phyloP scores from a whole-genome alignment of 2,888 invertebrate species.

The Napeogenes sylphis region DNA sequence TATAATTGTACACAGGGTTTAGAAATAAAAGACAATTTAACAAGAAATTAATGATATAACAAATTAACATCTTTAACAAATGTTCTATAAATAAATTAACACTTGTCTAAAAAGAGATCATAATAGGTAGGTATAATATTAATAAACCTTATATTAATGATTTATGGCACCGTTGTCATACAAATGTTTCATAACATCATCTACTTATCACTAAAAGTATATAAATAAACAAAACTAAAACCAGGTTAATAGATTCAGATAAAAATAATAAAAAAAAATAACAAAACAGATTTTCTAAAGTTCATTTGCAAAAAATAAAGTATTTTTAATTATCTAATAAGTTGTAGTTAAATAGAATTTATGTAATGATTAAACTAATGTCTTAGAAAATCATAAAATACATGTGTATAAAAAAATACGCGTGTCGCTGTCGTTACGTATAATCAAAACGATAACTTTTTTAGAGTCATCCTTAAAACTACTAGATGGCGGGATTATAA shows the following conservation, averaged over 20 bases:
- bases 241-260: not conserved
- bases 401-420: not conserved
- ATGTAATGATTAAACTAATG: conserved; percentile 1
- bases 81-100: conserved; percentile 4
- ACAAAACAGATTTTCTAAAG: conserved; percentile 1
- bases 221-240: not conserved
- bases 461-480: conserved; percentile 7
- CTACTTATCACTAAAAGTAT: conserved; percentile 1
- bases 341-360: not conserved
- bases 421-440: conserved; percentile 18
- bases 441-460: conserved; percentile 9
- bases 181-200: not conserved
- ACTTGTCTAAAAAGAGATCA: conserved; percentile 4
- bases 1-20: not conserved
- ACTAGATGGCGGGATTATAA: conserved; percentile 19
- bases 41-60: conserved; percentile 5
- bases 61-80: conserved; percentile 3
- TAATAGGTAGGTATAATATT: not conserved
- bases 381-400: conserved; percentile 8
- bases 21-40: conserved; percentile 1
- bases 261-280: not conserved
- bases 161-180: not conserved
- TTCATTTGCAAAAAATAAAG: conserved; percentile 1
- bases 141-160: not conserved
- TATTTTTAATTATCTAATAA: not conserved